Conservation (phyloP, 2,888 invertebrate genomes). For the Erpobdella octoculata region DNA sequence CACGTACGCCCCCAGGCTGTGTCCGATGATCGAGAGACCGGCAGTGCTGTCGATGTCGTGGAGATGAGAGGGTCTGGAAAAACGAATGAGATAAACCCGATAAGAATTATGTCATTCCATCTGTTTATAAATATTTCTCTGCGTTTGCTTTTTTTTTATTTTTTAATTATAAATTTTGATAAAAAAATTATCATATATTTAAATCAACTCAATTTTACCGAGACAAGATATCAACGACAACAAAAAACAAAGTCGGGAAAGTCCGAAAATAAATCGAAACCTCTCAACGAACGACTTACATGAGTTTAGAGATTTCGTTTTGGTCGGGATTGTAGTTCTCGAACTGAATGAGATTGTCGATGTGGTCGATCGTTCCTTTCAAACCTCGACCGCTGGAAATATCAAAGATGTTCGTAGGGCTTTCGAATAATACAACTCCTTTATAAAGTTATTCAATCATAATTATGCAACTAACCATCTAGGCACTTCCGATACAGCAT, state of each 20-base stretch:
- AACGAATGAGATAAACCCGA: neutral
- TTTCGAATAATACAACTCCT: neutral
- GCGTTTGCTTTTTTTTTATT: neutral
- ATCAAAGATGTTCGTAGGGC: neutral
- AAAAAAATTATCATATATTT: neutral
- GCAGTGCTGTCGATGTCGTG: conserved; percentile 42
- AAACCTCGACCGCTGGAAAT: conserved; percentile 45
- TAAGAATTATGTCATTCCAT: neutral
- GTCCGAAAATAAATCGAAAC: neutral
- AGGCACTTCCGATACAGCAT: neutral
- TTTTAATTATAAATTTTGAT: neutral
- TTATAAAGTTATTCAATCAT: neutral
- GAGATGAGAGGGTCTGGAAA: conserved; percentile 33
- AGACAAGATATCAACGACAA: neutral
- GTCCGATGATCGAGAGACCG: conserved; percentile 65
- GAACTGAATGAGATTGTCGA: conserved; percentile 47
- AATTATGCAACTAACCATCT: conserved; percentile 5
- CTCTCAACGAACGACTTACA: too few species aligned
- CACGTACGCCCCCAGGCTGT: conserved; percentile 76
- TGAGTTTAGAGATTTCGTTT: conserved; percentile 29
- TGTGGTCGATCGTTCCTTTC: conserved; percentile 42
- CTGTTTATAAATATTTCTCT: neutral
- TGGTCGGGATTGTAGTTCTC: conserved; percentile 43
- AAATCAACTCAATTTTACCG: too few species aligned
- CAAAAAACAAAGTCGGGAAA: neutral